Base-by-base conservation (phyloP, 1,140 invertebrate species). In the Calephelis nemesis region DNA sequence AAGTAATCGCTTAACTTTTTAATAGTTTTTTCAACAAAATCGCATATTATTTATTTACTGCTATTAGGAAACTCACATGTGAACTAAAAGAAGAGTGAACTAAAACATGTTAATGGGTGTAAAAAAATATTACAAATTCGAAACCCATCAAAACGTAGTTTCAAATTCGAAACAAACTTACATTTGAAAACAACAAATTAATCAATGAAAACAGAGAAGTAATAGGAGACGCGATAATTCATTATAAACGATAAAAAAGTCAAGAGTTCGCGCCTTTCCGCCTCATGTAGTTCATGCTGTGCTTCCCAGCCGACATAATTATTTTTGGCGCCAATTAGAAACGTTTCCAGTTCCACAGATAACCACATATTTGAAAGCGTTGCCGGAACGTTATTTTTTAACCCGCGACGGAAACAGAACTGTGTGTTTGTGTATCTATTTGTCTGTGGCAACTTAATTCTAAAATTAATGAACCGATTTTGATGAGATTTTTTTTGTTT, bases 251-350 rank as follows among this genome's bases (percentile, higher is more conserved):
- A 60, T 60, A 60, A 60, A 60, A 60, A 60, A 60, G 12, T 60
- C 39, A 7, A 39, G 54, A 60, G 30, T 60, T 60, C 54, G 54
- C 54, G 54, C 54, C 54, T 60, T 60, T 60, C 54, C 54, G 54
- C 39, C 54, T 60, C 54, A 60, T 60, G 54, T 39, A 60, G 52
- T 54, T 54, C 30, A 60, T 39, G 54, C 54, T 60, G 19, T 60
- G 54, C 54, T 60, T 60, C 54, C 11, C 48, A 49, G 12, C 30
- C 30, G 19, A 11, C 30, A 39, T 60, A 19, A 12, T 60, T 60
- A 60, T 60, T 60, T 65, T 74, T 74, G 54, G 60, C 68, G 19
- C 50, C 39, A 47, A 66, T 54, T 66, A 47, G 30, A 45, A 13
- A 12, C 39, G 42, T 13, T 58, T 13, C n/a, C 40, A 52, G 10